Evolutionary conservation across 1,140 invertebrate genomes (phyloP).

Genomic region (Aricia agestis): DNA sequence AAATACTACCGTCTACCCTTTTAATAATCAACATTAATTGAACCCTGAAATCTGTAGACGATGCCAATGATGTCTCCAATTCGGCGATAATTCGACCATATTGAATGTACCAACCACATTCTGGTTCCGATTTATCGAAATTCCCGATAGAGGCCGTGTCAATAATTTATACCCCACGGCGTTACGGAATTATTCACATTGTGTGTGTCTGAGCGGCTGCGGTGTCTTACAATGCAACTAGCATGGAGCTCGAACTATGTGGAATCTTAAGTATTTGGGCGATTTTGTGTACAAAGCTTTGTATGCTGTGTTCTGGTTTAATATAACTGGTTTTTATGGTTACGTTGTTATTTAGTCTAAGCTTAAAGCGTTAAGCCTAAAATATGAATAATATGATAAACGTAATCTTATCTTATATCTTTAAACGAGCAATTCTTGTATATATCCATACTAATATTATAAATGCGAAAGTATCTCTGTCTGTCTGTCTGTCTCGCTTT

Average conservation of each 20-base stretch:
- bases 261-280: constrained; percentile 14
- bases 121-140: constrained; percentile 26
- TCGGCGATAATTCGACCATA: neutral
- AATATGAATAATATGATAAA: too few relatives aligned
- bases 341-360: neutral
- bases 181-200: constrained; percentile 47
- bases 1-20: too few relatives aligned
- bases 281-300: neutral
- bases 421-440: too few relatives aligned
- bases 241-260: constrained; percentile 33
- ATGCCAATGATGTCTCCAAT: neutral
- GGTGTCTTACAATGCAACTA: constrained; percentile 9
- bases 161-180: constrained; percentile 47
- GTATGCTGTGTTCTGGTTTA: neutral
- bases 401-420: too few relatives aligned
- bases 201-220: constrained; percentile 35
- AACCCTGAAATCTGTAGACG: too few relatives aligned
- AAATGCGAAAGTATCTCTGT: too few relatives aligned
- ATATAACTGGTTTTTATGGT: neutral
- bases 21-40: too few relatives aligned
- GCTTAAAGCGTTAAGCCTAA: too few relatives aligned
- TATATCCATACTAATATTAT: too few relatives aligned
- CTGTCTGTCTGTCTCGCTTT: too few relatives aligned
- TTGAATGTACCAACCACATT: constrained; percentile 6
- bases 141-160: constrained; percentile 32